Conservation (phyloP, 2,113 vertebrate genomes). For the Spilogale gracilis region DNA sequence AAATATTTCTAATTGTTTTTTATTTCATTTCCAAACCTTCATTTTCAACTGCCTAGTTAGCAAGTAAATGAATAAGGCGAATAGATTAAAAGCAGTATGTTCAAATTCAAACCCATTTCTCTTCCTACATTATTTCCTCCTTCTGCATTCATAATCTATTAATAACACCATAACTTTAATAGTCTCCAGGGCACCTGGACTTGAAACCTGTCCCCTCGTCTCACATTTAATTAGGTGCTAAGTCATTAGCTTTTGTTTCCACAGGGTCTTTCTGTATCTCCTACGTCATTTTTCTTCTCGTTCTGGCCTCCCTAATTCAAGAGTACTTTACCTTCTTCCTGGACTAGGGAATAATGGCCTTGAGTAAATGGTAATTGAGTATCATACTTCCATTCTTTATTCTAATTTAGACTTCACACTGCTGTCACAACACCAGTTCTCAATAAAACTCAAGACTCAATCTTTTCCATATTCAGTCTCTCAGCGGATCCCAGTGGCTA, state of each 20-base stretch:
- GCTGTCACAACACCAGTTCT: neutral
- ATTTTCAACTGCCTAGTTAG: neutral
- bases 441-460: constrained; percentile 58
- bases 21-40: constrained; percentile 28
- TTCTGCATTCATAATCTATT: neutral
- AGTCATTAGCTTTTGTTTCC: constrained; percentile 7
- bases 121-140: neutral
- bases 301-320: neutral
- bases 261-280: neutral
- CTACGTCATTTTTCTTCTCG: constrained; percentile 49
- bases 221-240: neutral
- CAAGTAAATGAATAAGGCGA: constrained; percentile 30
- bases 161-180: neutral
- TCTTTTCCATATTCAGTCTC: constrained; percentile 5
- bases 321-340: neutral
- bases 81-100: neutral
- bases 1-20: neutral
- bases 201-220: neutral
- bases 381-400: neutral
- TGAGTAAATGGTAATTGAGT: neutral
- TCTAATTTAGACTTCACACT: constrained; percentile 12
- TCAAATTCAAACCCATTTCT: constrained; percentile 15
- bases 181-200: neutral
- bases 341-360: neutral
- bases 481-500: neutral